Conservation (phyloP, 2,113 vertebrate species). For the Silurus asotus region DNA sequence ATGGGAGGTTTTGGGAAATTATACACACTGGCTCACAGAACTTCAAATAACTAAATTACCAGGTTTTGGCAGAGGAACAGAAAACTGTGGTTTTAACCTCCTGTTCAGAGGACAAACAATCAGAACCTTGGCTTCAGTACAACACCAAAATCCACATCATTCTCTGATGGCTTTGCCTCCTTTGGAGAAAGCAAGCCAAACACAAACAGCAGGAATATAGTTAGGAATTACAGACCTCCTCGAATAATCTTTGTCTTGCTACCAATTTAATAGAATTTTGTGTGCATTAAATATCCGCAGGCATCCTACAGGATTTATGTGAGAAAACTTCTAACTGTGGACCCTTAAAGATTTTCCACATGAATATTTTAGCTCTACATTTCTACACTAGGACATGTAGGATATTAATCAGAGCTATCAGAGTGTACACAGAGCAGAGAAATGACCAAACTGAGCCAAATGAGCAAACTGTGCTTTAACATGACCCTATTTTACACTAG, state of each 20-base stretch:
- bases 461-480: neutral
- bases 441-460: conserved; percentile 11
- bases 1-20: no score
- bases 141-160: neutral
- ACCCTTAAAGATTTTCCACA: neutral
- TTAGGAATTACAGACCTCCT: neutral
- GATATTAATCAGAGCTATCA: neutral
- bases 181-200: neutral
- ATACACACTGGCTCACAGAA: no score
- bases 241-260: neutral
- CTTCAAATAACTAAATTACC: no score
- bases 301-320: neutral
- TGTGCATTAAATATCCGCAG: neutral
- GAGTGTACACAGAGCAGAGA: neutral
- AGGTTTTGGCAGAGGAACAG: no score
- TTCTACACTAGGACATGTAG: neutral
- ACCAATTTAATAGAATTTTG: neutral
- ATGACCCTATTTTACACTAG: neutral
- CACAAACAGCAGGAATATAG: neutral
- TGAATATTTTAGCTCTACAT: neutral
- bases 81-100: no score
- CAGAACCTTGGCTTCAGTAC: neutral
- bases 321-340: neutral
- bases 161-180: neutral
- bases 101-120: no score